Conservation (phyloP, 2,797 vertebrate genomes). For the Onychomys leucogaster region DNA sequence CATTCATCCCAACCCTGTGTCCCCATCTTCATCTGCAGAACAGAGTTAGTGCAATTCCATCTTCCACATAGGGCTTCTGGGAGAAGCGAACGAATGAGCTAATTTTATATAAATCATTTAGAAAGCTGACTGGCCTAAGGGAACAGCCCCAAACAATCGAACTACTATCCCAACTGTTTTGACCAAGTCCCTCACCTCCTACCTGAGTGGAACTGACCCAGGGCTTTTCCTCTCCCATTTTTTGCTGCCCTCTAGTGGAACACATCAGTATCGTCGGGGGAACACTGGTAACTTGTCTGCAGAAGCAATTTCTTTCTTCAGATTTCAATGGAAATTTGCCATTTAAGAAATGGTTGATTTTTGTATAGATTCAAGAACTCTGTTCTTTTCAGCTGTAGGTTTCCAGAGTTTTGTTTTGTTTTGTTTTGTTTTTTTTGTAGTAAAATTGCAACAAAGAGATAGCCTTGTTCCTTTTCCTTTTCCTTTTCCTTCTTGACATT, state of each 20-base stretch:
- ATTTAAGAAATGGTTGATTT: neutral
- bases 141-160: neutral
- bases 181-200: neutral
- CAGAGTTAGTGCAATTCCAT: neutral
- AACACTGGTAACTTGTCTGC: neutral
- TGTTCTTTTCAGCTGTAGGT: neutral
- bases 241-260: constrained; percentile 65
- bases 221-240: neutral
- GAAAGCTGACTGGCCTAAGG: neutral
- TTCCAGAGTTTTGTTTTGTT: neutral
- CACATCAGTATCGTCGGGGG: neutral
- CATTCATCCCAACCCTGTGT: neutral
- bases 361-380: constrained; percentile 5
- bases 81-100: neutral
- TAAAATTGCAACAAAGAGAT: neutral
- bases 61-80: neutral
- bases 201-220: neutral
- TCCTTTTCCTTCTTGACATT: neutral
- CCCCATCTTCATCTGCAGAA: neutral
- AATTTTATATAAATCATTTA: neutral
- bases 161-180: neutral
- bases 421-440: too few species aligned
- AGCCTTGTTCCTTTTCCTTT: neutral
- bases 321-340: constrained; percentile 25
- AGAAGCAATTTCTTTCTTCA: neutral